phyloP scores from a whole-genome alignment of 2,888 invertebrate genomes.

The Hipparchia semele region DNA sequence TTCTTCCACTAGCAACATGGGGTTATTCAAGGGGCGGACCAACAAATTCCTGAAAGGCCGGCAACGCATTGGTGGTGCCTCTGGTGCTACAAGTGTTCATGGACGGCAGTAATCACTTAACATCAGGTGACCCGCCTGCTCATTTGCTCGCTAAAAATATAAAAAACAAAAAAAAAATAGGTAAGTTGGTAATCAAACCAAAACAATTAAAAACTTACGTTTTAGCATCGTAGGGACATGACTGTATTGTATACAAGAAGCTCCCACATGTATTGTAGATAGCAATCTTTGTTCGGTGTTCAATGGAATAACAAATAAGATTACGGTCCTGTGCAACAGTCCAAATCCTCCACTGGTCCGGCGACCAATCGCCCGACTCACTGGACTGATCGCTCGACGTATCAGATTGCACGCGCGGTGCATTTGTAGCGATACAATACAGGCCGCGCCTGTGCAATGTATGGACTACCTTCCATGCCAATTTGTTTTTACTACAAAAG shows the following conservation, averaged over 20 bases:
- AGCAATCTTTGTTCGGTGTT: conserved; percentile 56
- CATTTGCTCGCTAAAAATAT: no score
- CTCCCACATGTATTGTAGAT: conserved; percentile 85
- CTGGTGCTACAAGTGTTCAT: no score
- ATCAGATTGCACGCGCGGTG: conserved; percentile 54
- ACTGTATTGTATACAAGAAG: conserved; percentile 83
- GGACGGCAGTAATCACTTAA: no score
- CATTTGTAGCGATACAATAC: conserved; percentile 83
- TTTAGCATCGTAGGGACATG: conserved; percentile 88
- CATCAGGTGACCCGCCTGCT: no score
- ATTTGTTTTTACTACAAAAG: conserved; percentile 62
- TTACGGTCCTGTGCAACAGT: conserved; percentile 84
- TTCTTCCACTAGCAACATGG: no score
- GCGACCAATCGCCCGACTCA: not conserved
- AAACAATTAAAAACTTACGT: conserved; percentile 65
- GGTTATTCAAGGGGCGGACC: no score
- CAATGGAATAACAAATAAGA: conserved; percentile 77
- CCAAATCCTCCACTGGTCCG: conserved; percentile 75
- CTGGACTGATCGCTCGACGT: not conserved
- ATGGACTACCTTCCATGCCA: conserved; percentile 65
- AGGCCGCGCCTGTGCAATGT: conserved; percentile 82
- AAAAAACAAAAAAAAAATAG: no score
- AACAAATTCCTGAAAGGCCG: no score
- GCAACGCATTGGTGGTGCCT: no score
- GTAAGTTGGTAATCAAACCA: no score